Conservation (phyloP, 2,888 invertebrate species). For the Drosophila nr. medialis region DNA sequence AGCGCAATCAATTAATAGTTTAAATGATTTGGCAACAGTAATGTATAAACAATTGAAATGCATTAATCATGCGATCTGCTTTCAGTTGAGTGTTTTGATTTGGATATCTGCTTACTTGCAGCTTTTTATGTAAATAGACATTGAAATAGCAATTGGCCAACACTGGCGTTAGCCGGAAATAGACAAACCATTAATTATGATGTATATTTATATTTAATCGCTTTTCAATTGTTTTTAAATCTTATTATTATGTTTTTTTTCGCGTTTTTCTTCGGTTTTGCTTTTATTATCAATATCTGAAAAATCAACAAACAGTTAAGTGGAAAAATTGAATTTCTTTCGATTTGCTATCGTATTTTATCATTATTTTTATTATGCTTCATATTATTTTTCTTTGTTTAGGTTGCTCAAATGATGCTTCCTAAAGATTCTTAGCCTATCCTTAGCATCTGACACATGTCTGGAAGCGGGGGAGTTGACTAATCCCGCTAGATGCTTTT, state of each 20-base stretch:
- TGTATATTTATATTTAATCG: conserved; percentile 50
- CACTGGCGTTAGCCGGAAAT: conserved; percentile 48
- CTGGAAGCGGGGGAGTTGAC: background rate
- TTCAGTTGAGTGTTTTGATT: conserved; percentile 19
- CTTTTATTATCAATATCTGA: conserved; percentile 31
- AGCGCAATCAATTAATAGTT: conserved; percentile 8
- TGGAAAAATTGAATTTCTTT: conserved; percentile 45
- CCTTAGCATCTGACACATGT: conserved; percentile 27
- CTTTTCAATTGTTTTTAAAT: conserved; percentile 58
- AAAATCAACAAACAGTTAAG: conserved; percentile 65
- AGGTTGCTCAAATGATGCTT: conserved; percentile 10
- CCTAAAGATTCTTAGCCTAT: conserved; percentile 44
- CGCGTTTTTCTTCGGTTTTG: conserved; percentile 1
- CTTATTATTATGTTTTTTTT: conserved; percentile 33
- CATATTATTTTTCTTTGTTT: conserved; percentile 1
- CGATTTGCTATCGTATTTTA: conserved; percentile 4
- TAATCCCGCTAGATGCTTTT: conserved; percentile 1
- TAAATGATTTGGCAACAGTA: conserved; percentile 17
- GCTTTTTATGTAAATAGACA: conserved; percentile 65
- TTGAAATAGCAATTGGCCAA: conserved; percentile 67
- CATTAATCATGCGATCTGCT: conserved; percentile 26
- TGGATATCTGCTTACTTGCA: conserved; percentile 38
- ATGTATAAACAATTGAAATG: conserved; percentile 24
- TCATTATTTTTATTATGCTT: conserved; percentile 4
- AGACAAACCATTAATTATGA: conserved; percentile 75